Conservation (phyloP, 1,140 invertebrate species). For the Ceratina calcarata region DNA sequence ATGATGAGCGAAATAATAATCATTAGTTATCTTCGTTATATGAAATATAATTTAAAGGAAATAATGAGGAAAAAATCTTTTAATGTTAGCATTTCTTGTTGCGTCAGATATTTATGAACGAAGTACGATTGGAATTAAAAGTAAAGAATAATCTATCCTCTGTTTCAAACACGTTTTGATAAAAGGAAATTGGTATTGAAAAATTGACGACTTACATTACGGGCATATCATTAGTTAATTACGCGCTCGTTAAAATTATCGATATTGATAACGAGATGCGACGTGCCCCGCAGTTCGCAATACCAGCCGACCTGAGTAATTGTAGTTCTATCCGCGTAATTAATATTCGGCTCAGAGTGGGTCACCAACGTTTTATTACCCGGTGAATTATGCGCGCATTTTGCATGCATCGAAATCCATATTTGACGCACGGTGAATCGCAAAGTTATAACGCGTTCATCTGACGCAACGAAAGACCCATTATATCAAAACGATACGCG, state of each 20-base stretch:
- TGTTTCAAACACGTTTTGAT: background rate
- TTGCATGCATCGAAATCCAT: slow-evolving; percentile 16
- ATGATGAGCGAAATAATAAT: too few species aligned
- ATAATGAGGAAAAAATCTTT: too few species aligned
- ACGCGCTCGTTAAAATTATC: slow-evolving; percentile 45
- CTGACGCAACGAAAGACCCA: background rate
- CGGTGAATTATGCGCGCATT: slow-evolving; percentile 14
- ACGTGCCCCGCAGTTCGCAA: slow-evolving; percentile 15
- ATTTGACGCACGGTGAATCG: slow-evolving; percentile 11
- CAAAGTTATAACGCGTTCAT: background rate
- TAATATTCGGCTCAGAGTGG: slow-evolving; percentile 48
- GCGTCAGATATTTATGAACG: background rate
- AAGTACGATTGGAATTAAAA: too few species aligned
- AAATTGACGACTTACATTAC: slow-evolving; percentile 18
- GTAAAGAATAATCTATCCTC: too few species aligned
- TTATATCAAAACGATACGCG: background rate
- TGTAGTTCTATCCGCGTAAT: slow-evolving; percentile 50
- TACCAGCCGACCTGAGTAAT: slow-evolving; percentile 23
- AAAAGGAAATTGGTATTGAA: background rate
- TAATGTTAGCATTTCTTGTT: too few species aligned
- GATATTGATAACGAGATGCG: slow-evolving; percentile 35
- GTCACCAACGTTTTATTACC: slow-evolving; percentile 24
- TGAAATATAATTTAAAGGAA: too few species aligned
- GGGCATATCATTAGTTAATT: slow-evolving; percentile 40
- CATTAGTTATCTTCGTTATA: too few species aligned